Evolutionary conservation across 2,797 vertebrate species (phyloP).

Genomic region (Coranthus polyacanthus): DNA sequence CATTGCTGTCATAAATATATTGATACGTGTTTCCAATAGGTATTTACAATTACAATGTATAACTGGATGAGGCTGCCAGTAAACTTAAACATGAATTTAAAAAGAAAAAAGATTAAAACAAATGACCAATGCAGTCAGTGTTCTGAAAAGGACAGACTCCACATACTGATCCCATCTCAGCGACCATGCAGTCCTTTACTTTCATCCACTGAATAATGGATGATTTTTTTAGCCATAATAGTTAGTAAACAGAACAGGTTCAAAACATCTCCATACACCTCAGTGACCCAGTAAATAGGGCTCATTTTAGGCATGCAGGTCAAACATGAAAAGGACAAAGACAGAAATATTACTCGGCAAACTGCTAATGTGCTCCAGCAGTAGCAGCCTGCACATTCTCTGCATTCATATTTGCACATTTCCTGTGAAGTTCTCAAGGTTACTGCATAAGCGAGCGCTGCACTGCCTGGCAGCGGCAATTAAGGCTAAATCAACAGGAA

Average conservation of each 20-base stretch:
- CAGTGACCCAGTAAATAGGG: constrained; percentile 6
- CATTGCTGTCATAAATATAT: too few species aligned
- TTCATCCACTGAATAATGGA: not conserved
- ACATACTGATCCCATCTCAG: too few species aligned
- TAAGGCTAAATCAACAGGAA: constrained; percentile 36
- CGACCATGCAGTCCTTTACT: not conserved
- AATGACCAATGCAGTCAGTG: too few species aligned
- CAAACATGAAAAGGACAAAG: constrained; percentile 10
- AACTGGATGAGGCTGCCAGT: too few species aligned
- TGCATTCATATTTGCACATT: constrained; percentile 29
- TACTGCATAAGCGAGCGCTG: constrained; percentile 8
- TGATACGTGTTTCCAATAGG: too few species aligned
- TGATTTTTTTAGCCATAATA: not conserved
- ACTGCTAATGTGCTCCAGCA: not conserved
- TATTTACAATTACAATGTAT: too few species aligned
- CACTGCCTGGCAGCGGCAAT: constrained; percentile 6
- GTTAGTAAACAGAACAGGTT: not conserved
- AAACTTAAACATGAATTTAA: too few species aligned
- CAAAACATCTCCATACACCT: not conserved
- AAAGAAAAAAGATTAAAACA: too few species aligned
- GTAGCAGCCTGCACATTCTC: constrained; percentile 2
- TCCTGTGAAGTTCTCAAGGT: constrained; percentile 41
- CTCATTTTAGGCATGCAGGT: constrained; percentile 3
- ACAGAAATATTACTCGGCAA: not conserved
- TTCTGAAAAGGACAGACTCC: too few species aligned